These are phyloP conservation scores for Tylochromis polylepis DNA, from an alignment of 2,113 vertebrate genomes.

Conservation along the genomic window DNA sequence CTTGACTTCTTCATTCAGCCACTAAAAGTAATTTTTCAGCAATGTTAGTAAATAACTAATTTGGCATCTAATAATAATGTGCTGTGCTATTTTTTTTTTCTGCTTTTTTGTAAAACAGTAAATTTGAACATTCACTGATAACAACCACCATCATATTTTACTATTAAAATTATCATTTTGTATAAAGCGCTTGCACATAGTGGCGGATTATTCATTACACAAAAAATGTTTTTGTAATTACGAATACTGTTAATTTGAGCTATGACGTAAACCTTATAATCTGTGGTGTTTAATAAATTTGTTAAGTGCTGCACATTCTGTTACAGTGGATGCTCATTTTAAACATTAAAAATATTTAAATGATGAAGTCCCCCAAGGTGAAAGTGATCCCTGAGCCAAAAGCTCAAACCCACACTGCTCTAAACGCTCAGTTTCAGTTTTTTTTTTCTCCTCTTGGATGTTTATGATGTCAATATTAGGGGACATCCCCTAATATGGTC, in stretches of 20 bases:
- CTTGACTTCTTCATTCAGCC: background rate
- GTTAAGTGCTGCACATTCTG: background rate
- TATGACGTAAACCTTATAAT: no score
- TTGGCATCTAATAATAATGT: background rate
- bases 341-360: background rate
- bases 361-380: background rate
- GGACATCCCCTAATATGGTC: background rate
- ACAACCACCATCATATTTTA: no score
- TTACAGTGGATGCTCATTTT: background rate
- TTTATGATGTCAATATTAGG: background rate
- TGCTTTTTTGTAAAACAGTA: background rate
- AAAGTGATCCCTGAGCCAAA: background rate
- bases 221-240: no score
- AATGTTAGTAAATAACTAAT: background rate
- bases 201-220: no score
- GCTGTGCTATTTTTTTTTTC: background rate
- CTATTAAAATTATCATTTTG: no score
- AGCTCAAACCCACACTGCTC: background rate
- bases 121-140: no score
- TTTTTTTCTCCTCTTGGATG: background rate
- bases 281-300: background rate
- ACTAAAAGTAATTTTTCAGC: background rate
- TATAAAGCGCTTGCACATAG: no score
- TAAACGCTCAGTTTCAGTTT: background rate
- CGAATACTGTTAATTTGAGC: no score